These are phyloP conservation scores for Tangara arthus DNA, from an alignment of 2,797 vertebrate genomes.

Conservation along the genomic window DNA sequence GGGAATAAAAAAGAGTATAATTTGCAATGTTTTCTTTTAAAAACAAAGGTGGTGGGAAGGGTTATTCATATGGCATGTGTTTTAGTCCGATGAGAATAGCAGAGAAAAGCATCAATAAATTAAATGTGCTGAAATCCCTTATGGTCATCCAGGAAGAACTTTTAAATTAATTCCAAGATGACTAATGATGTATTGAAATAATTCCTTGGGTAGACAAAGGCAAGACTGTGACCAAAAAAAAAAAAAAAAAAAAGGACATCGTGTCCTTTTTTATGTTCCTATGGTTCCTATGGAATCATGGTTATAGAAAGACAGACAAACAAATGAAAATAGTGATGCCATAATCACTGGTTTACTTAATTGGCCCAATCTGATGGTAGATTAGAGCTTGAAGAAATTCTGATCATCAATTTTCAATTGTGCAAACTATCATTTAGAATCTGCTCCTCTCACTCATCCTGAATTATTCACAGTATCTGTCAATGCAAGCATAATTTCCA, in stretches of 20 bases:
- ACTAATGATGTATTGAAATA: slow-evolving; percentile 7
- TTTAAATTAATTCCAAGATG: slow-evolving; percentile 16
- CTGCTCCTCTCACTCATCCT: not conserved
- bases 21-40: not conserved
- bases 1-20: not conserved
- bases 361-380: not conserved
- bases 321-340: not conserved
- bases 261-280: not conserved
- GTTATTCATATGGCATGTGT: not conserved
- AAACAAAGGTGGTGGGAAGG: not conserved
- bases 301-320: not conserved
- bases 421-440: not conserved
- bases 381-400: not conserved
- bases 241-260: not conserved
- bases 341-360: not conserved
- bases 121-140: not conserved
- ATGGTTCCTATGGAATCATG: not conserved
- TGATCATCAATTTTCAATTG: not conserved
- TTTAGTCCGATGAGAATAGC: not conserved
- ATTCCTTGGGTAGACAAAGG: not conserved
- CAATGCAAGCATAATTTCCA: not conserved
- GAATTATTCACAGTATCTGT: not conserved
- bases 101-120: not conserved
- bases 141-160: not conserved
- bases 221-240: not conserved